Conservation (phyloP, 2,113 vertebrate genomes). For the Noctilio leporinus region DNA sequence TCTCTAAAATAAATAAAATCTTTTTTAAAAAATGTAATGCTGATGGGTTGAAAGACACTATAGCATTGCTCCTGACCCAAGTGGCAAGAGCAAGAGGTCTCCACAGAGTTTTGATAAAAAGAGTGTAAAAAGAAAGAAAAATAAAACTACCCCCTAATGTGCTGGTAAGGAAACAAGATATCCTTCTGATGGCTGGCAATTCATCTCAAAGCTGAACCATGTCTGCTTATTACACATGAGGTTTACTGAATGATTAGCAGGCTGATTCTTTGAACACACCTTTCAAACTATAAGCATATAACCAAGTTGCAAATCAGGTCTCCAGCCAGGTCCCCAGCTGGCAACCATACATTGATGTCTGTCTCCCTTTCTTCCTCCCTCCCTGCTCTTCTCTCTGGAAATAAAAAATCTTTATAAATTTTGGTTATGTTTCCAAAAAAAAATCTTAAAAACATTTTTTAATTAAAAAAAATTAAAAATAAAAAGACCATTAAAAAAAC, state of each 20-base stretch:
- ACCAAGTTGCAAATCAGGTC: no score
- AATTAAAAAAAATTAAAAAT: no score
- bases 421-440: no score
- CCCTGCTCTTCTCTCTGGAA: no score
- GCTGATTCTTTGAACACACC: conserved; percentile 86
- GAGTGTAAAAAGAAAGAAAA: conserved; percentile 72
- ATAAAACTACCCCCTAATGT: conserved; percentile 89
- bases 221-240: conserved; percentile 90
- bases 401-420: no score
- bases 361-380: no score
- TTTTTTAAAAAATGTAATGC: background rate
- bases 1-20: no score
- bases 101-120: conserved; percentile 64
- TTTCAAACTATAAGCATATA: conserved; percentile 67
- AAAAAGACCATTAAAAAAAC: no score
- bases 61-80: background rate
- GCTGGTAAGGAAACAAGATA: conserved; percentile 88
- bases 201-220: conserved; percentile 84
- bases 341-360: no score
- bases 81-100: conserved; percentile 59
- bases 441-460: no score
- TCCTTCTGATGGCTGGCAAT: conserved; percentile 83
- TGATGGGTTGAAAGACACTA: background rate
- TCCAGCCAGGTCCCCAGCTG: no score
- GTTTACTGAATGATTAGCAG: conserved; percentile 85